Conservation (phyloP, 2,797 vertebrate species). For the Scarus forsteni region DNA sequence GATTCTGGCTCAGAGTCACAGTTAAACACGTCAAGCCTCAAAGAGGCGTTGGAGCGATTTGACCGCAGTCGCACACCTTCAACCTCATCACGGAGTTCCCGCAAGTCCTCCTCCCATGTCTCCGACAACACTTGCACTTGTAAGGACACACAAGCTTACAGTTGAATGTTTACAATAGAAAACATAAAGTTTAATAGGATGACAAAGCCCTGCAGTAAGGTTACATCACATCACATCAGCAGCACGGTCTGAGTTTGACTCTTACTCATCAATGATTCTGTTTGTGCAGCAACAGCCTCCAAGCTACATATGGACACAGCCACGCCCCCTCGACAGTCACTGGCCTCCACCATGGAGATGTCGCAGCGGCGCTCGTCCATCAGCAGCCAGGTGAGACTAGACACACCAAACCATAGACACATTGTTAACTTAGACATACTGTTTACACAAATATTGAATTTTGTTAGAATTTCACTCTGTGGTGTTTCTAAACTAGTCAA, state of each 20-base stretch:
- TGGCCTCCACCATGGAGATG: slow-evolving; percentile 88
- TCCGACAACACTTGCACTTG: slow-evolving; percentile 94
- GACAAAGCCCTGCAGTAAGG: background rate
- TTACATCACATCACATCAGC: background rate
- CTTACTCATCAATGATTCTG: slow-evolving; percentile 37
- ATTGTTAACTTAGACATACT: background rate
- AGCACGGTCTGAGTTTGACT: background rate
- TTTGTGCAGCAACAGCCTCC: slow-evolving; percentile 90
- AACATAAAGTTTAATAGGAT: background rate
- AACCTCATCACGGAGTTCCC: slow-evolving; percentile 93
- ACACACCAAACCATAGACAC: background rate
- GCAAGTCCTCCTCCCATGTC: slow-evolving; percentile 93
- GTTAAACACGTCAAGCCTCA: slow-evolving; percentile 94
- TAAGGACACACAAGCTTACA: slow-evolving; percentile 77
- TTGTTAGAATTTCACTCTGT: background rate
- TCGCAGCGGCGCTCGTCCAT: slow-evolving; percentile 90
- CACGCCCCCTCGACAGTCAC: slow-evolving; percentile 89
- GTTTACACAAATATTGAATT: background rate
- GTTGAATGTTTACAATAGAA: background rate
- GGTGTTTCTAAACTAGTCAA: background rate
- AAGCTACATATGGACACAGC: slow-evolving; percentile 93
- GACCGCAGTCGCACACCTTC: slow-evolving; percentile 93
- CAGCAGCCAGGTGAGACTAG: slow-evolving; percentile 89
- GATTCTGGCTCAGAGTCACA: slow-evolving; percentile 94
- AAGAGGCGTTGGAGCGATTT: slow-evolving; percentile 95